Percentiles rank a stretch among this genome's conserved stretches.
Evolutionary conservation across 2,113 vertebrate species (phyloP).

Genomic region (Puma concolor): DNA sequence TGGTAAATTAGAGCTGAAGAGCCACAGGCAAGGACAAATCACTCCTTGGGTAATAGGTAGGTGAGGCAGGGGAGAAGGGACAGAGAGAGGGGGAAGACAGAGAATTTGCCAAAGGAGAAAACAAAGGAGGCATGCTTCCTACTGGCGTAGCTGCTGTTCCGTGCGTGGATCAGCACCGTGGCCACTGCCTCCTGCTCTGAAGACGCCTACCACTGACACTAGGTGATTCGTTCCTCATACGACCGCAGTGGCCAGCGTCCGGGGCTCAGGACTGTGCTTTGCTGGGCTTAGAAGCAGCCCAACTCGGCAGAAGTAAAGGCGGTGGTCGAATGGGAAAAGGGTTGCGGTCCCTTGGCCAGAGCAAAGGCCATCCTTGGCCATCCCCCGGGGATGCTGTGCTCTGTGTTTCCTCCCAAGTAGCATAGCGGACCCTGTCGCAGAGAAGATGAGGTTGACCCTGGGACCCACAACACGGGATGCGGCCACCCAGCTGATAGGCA

Average conservation of each 20-base stretch:
- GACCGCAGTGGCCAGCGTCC: background rate
- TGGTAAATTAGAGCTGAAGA: background rate
- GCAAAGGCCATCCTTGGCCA: too few species aligned
- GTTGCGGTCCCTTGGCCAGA: background rate
- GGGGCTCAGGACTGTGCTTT: background rate
- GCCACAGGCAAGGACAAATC: background rate
- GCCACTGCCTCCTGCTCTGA: accelerated
- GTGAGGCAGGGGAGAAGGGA: background rate
- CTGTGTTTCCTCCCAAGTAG: background rate
- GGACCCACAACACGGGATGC: background rate
- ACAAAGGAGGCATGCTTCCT: background rate
- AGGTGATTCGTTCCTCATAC: background rate
- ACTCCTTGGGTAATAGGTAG: background rate
- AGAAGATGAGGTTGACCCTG: background rate
- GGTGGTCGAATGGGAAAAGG: background rate
- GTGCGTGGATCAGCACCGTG: accelerated
- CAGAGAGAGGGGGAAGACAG: too few species aligned
- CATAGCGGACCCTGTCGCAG: background rate
- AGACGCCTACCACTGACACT: accelerated
- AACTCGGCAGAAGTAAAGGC: background rate
- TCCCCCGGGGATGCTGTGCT: accelerated
- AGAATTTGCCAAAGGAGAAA: background rate
- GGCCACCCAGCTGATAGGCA: background rate
- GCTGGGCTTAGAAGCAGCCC: background rate
- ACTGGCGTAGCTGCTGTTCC: too few species aligned